Evolutionary conservation across 1,140 invertebrate species (phyloP).

Genomic region (Drosophila mauritiana): DNA sequence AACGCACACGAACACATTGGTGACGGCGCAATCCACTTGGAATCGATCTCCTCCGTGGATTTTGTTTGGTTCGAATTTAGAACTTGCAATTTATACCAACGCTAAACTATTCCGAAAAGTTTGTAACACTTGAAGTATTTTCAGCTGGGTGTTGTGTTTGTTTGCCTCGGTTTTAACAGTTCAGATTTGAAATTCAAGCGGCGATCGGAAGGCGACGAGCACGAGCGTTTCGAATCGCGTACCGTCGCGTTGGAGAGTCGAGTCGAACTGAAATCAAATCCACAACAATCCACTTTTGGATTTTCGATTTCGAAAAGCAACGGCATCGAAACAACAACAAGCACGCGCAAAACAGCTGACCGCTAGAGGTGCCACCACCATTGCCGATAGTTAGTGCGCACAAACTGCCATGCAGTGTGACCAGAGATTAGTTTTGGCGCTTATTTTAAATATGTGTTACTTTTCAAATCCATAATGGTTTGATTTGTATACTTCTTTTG

Average conservation of each 20-base stretch:
- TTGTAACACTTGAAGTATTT: constrained; percentile 55
- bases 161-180: constrained; percentile 1
- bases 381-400: not conserved
- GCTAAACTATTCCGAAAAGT: constrained; percentile 17
- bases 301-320: not conserved
- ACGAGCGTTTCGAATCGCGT: constrained; percentile 3
- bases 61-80: constrained; percentile 13
- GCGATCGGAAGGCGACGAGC: constrained; percentile 11
- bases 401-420: not conserved
- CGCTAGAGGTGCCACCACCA: not conserved
- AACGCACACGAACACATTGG: constrained; percentile 28
- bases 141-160: constrained; percentile 45
- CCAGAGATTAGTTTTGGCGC: not conserved
- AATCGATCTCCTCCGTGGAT: constrained; percentile 13
- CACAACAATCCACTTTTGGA: constrained; percentile 4
- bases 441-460: not conserved
- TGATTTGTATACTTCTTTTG: no score
- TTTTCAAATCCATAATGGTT: not conserved
- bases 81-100: constrained; percentile 15
- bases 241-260: constrained; percentile 2
- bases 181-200: not conserved
- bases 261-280: not conserved
- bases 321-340: no score
- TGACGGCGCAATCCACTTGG: constrained; percentile 13
- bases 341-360: constrained; percentile 25